Evolutionary conservation across 2,888 invertebrate genomes (phyloP).

Genomic region (Gastracanthus pulcherrimus): DNA sequence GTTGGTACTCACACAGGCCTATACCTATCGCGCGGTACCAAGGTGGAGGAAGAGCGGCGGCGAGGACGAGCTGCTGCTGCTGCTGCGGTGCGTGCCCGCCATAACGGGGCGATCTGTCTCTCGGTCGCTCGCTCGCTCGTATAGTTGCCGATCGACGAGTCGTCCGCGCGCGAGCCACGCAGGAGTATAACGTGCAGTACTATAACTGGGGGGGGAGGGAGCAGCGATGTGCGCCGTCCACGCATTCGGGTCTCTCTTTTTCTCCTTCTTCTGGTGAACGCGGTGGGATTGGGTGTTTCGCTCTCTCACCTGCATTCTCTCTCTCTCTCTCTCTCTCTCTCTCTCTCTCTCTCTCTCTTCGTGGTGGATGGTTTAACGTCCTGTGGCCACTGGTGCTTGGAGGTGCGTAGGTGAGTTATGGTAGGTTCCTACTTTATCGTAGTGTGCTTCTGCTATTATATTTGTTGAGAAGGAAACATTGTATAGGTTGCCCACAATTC

Average conservation of each 20-base stretch:
- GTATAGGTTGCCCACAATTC: too few species aligned
- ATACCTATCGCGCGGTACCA: background rate
- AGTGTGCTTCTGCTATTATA: too few species aligned
- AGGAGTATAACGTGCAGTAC: background rate
- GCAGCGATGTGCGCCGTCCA: too few species aligned
- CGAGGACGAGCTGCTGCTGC: conserved; percentile 12
- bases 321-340: background rate
- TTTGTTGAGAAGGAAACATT: too few species aligned
- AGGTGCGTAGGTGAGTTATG: background rate
- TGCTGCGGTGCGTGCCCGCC: conserved; percentile 37
- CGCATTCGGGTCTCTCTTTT: conserved; percentile 21
- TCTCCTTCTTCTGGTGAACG: background rate
- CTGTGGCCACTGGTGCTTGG: background rate
- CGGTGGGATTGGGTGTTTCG: background rate
- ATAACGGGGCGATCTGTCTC: conserved; percentile 38
- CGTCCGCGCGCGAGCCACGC: conserved; percentile 18
- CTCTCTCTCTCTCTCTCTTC: background rate
- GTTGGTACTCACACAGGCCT: too few species aligned
- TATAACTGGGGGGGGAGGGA: too few species aligned
- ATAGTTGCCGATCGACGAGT: conserved; percentile 1
- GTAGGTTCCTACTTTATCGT: too few species aligned
- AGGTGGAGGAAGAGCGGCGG: background rate
- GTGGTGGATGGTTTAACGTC: background rate
- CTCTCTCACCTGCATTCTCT: background rate
- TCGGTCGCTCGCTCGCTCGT: too few species aligned